Conservation (phyloP, 2,888 invertebrate genomes). For the Busseola fusca region DNA sequence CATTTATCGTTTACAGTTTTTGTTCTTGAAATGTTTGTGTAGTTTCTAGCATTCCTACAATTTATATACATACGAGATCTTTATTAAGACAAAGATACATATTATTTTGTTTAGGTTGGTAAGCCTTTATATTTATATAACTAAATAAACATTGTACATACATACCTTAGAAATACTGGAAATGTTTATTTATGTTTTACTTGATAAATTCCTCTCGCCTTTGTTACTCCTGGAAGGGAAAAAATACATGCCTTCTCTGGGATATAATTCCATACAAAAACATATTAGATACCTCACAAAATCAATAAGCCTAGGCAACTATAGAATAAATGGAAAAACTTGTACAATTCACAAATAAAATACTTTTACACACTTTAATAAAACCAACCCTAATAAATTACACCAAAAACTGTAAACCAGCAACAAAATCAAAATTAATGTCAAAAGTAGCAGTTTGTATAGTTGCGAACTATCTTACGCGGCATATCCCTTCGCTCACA, state of each 20-base stretch:
- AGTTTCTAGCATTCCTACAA: neutral
- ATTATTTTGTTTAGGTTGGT: no score
- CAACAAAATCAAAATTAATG: slow-evolving; percentile 66
- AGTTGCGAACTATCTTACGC: slow-evolving; percentile 70
- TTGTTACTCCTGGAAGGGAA: neutral
- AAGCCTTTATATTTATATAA: neutral
- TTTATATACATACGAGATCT: neutral
- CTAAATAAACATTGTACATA: neutral
- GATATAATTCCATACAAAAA: neutral
- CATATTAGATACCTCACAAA: neutral
- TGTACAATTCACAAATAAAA: neutral
- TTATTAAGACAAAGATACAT: no score
- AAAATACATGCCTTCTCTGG: neutral
- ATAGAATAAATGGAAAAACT: neutral
- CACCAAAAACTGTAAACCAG: slow-evolving; percentile 30
- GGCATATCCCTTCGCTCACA: slow-evolving; percentile 74
- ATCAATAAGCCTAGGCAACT: neutral
- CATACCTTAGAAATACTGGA: neutral
- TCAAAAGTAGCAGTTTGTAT: slow-evolving; percentile 63
- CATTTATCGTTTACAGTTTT: neutral
- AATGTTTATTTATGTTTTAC: neutral
- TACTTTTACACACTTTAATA: neutral
- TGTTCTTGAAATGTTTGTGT: neutral
- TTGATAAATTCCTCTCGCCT: neutral
- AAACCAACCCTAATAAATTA: slow-evolving; percentile 29